Base-by-base conservation (phyloP, 1,140 invertebrate species). In the Drusus annulatus region DNA sequence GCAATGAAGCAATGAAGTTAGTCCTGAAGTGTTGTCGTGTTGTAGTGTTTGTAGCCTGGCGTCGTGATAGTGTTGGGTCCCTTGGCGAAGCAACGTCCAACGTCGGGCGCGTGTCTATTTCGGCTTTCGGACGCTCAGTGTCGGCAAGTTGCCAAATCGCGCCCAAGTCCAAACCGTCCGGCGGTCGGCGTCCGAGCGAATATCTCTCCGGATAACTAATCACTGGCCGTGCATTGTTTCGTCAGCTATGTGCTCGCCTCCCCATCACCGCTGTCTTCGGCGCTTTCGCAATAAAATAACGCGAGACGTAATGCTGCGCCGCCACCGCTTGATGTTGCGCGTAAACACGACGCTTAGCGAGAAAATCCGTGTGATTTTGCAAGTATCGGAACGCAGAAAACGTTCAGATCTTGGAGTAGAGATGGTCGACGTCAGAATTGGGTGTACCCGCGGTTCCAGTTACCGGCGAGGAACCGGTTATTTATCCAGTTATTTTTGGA, bases 101-200 rank as follows among this genome's bases (percentile, higher is more conserved):
- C 25, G 50, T 52, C 16, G 68, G 21, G 25, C 68, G 68, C 68
- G n/a, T 13, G 23, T 51, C 68, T 71, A 71, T 71, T 71, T 71
- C 45, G 68, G 68, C 68, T 6, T 23, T 50, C 21, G 19, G 62
- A 31, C 62, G 62, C 62, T 65, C 62, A 6, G 23, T 63, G 23
- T 17, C 60, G 68, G 68, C 68, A 71, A 23, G 1, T n/a, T 71
- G 68, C 68, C 68, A 71, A 71, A 52, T 71, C 68, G 25, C 68
- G 68, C 21, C 50, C 21, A 21, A 65, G 36, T 45, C 36, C 10
- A 45, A 45, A 45, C 36, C 21, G 68, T 54, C n/a, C n/a, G n/a
- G n/a, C n/a, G n/a, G n/a, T n/a, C n/a, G n/a, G n/a, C n/a, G n/a
- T n/a, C 68, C 68, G 5, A 23, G 17, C 68, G 68, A 71, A 71